Base-by-base conservation (phyloP, 2,797 vertebrate species). In the Amniataba percoides region DNA sequence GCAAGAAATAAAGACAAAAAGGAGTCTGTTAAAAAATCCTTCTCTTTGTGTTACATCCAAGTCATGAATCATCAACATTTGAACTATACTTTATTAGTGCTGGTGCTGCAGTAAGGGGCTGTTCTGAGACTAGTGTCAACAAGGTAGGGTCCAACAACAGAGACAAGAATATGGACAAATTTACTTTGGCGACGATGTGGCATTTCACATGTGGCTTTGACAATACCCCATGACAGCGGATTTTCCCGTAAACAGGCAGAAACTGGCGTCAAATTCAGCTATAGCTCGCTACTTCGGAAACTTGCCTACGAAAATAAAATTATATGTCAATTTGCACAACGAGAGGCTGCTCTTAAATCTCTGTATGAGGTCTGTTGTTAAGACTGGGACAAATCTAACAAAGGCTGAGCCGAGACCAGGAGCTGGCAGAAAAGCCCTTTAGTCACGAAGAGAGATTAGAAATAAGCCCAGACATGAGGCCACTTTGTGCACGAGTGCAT, bases 391-490 rank as follows among this genome's bases (percentile, higher is more conserved):
- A 3, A 34, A 69, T 59, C 56, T 27, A 78, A 82, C 80, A 74
- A 87, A 81, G 84, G 67, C 83, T 83, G 49, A 71, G 84, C 55
- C 40, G 70, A 83, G 82, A 89, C 78, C 87, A 84, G 84, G 77
- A 82, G 83, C 59, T 78, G 84, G 86, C 78, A 77, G 83, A 85
- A 88, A 88, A 89, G 51, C 75, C 21, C 74, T 81, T 74, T 68
- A 83, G 78, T 92, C 87, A 66, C 77, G 71, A 82, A 90, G n/a
- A 94, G 87, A 92, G 89, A 94, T 91, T 90, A 90, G 61, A 94
- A 92, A 87, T 82, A 89, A 94, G 93, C 87, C 92, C 92, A 95
- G 93, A 95, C 93, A 94, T 93, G 91, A 95, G 91, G 91, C 87
- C 86, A 89, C 58, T 78, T 65, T 79, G 42, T 78, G 62, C 42